A percentile compares a stretch with the other conserved stretches of the same genome.
phyloP scores from a whole-genome alignment of 2,888 invertebrate genomes.

The Himalopsyche kuldschensis region DNA sequence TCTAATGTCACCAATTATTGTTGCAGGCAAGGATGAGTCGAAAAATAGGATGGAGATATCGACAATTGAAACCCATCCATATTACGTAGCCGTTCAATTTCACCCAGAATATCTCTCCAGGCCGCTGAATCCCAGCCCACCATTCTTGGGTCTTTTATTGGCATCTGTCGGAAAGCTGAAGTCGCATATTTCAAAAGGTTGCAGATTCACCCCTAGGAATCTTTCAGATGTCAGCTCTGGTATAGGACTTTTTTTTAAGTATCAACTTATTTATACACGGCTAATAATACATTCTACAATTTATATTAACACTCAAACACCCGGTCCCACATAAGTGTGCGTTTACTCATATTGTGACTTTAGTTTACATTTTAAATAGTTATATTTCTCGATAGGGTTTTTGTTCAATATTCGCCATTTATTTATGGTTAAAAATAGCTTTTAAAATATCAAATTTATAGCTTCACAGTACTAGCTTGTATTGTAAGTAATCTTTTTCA shows the following conservation, averaged over 20 bases:
- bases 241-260: slow-evolving; percentile 32
- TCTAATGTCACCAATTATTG: neutral
- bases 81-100: slow-evolving; percentile 94
- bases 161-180: slow-evolving; percentile 84
- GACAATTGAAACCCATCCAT: slow-evolving; percentile 84
- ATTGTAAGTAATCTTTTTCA: neutral
- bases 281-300: neutral
- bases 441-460: neutral
- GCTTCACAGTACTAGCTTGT: too few species aligned
- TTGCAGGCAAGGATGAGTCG: slow-evolving; percentile 70
- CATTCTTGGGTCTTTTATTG: slow-evolving; percentile 91
- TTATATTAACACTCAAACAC: too few species aligned
- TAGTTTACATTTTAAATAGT: too few species aligned
- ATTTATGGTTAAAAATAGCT: neutral
- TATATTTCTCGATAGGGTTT: too few species aligned
- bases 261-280: neutral
- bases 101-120: slow-evolving; percentile 97
- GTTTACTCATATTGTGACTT: neutral
- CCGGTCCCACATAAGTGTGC: too few species aligned
- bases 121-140: slow-evolving; percentile 89
- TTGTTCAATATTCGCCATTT: too few species aligned
- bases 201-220: slow-evolving; percentile 73
- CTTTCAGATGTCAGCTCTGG: slow-evolving; percentile 75
- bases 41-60: slow-evolving; percentile 93
- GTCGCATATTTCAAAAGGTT: slow-evolving; percentile 71